Conservation (phyloP, 1,140 invertebrate genomes). For the Melanaphis sacchari region DNA sequence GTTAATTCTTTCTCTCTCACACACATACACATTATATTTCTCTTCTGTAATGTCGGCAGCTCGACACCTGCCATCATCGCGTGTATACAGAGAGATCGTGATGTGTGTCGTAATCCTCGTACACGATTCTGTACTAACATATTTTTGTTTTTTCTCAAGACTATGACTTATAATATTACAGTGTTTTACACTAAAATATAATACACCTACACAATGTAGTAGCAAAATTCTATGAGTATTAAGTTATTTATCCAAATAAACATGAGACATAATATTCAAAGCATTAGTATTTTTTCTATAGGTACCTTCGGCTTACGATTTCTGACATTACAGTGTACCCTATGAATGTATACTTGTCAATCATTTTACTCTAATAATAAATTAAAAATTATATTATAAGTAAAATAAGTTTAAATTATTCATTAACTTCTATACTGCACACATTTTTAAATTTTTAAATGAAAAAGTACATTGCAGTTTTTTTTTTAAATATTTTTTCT, state of each 20-base stretch:
- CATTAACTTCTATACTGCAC: background rate
- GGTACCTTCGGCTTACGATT: background rate
- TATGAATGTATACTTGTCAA: background rate
- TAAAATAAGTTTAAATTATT: background rate
- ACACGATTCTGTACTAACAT: constrained; percentile 8
- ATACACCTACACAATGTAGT: constrained; percentile 17
- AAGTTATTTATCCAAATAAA: constrained; percentile 41
- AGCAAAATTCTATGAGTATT: constrained; percentile 35
- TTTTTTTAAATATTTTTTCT: background rate
- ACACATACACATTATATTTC: background rate
- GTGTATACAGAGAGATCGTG: constrained; percentile 35
- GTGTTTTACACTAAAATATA: background rate
- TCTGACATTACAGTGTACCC: background rate
- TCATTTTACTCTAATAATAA: background rate
- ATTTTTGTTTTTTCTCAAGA: constrained; percentile 28
- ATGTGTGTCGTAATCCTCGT: constrained; percentile 32
- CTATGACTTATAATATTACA: constrained; percentile 14
- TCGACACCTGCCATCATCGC: constrained; percentile 56
- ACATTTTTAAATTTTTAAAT: background rate
- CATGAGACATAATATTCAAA: background rate
- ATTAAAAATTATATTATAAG: background rate
- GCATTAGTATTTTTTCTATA: background rate
- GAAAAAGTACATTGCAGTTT: background rate
- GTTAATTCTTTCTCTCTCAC: background rate
- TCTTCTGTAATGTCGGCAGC: constrained; percentile 31